phyloP scores from a whole-genome alignment of 1,140 invertebrate genomes.

The Bombus terrestris region DNA sequence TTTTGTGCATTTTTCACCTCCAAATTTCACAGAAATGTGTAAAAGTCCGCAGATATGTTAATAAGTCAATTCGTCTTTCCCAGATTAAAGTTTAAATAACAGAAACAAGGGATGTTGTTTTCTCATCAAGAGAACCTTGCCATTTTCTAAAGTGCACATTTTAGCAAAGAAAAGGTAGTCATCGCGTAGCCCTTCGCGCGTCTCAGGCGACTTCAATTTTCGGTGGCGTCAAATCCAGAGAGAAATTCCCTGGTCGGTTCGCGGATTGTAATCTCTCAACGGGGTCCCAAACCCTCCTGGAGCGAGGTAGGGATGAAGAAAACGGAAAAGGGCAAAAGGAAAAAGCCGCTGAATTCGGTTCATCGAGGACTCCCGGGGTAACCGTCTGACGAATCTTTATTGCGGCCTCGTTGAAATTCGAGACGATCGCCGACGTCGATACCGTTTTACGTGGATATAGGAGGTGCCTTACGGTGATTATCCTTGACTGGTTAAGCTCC shows the following conservation, averaged over 20 bases:
- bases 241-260: neutral
- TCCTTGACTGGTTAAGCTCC: constrained; percentile 78
- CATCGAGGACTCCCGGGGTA: constrained; percentile 34
- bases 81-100: too few species aligned
- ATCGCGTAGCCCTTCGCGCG: too few species aligned
- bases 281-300: neutral
- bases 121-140: neutral
- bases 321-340: neutral
- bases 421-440: constrained; percentile 70
- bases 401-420: constrained; percentile 72
- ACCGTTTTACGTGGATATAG: constrained; percentile 73
- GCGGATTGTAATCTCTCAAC: constrained; percentile 45
- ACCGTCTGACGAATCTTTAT: constrained; percentile 66
- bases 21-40: too few species aligned
- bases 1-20: too few species aligned
- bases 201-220: constrained; percentile 34
- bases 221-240: neutral
- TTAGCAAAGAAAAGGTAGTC: neutral
- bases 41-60: too few species aligned
- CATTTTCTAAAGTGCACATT: neutral
- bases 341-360: constrained; percentile 46
- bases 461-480: constrained; percentile 78
- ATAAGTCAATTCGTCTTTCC: too few species aligned
- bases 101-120: neutral
- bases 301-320: neutral